phyloP scores from a whole-genome alignment of 2,888 invertebrate genomes.

The Elegia similella region DNA sequence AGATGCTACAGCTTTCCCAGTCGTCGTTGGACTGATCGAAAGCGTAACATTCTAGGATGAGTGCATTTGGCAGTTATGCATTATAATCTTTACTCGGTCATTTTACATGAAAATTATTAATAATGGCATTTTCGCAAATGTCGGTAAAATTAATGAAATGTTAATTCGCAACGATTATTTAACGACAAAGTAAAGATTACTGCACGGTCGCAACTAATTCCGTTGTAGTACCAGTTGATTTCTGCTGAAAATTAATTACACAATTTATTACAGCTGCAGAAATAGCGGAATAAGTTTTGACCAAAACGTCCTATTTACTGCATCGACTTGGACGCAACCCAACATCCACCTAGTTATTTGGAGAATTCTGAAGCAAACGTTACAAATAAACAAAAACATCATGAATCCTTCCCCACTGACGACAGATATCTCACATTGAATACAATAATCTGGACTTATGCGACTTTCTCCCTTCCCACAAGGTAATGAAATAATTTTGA shows the following conservation, averaged over 20 bases:
- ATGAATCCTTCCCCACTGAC: not conserved
- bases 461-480: not conserved
- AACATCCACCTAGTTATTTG: slow-evolving; percentile 48
- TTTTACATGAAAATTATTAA: not conserved
- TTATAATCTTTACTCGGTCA: slow-evolving; percentile 35
- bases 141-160: not conserved
- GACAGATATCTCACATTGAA: not conserved
- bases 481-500: slow-evolving; percentile 8
- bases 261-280: slow-evolving; percentile 21
- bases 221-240: slow-evolving; percentile 24
- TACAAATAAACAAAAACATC: slow-evolving; percentile 4
- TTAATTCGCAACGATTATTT: slow-evolving; percentile 2
- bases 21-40: slow-evolving; percentile 25
- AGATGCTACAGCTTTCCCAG: slow-evolving; percentile 38
- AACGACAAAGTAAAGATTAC: slow-evolving; percentile 34
- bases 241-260: slow-evolving; percentile 7
- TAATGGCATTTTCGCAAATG: not conserved
- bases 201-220: slow-evolving; percentile 43
- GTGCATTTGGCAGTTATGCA: slow-evolving; percentile 42
- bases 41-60: slow-evolving; percentile 38
- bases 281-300: slow-evolving; percentile 56
- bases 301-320: slow-evolving; percentile 60
- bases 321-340: slow-evolving; percentile 76
- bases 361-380: slow-evolving; percentile 2
- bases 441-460: slow-evolving; percentile 8